A percentile compares a stretch with the other conserved stretches of the same genome.
These are phyloP conservation scores for Thelaira solivaga DNA, from an alignment of 2,888 invertebrate species.

Conservation along the genomic window DNA sequence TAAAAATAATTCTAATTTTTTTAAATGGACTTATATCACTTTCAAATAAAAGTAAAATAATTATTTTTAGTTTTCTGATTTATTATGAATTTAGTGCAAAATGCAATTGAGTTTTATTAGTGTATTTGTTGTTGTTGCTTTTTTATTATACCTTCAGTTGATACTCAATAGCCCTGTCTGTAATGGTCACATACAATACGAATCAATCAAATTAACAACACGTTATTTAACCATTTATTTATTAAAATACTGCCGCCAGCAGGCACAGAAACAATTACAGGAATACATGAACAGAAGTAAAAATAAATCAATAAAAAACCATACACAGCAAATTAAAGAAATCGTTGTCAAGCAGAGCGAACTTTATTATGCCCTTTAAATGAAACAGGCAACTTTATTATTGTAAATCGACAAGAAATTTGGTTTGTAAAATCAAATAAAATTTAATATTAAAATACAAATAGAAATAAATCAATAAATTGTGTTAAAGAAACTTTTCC, in stretches of 20 bases:
- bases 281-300: not conserved
- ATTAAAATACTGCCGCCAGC: not conserved
- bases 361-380: too few relatives aligned
- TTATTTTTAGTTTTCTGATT: not conserved
- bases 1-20: too few relatives aligned
- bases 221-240: constrained; percentile 52
- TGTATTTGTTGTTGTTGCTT: not conserved
- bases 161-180: not conserved
- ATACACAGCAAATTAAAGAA: too few relatives aligned
- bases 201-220: constrained; percentile 54
- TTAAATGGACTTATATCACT: not conserved
- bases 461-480: too few relatives aligned
- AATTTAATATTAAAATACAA: too few relatives aligned
- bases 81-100: too few relatives aligned
- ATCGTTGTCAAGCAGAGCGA: too few relatives aligned
- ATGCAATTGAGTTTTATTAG: too few relatives aligned
- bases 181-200: constrained; percentile 46
- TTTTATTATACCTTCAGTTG: not conserved
- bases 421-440: too few relatives aligned
- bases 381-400: too few relatives aligned
- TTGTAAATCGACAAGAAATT: too few relatives aligned
- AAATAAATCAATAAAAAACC: not conserved
- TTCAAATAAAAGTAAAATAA: not conserved
- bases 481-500: too few relatives aligned
- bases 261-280: not conserved